A percentile compares a stretch with the other conserved stretches of the same genome.
Conservation (phyloP, 2,113 vertebrate species). For the Danionella cerebrum region DNA sequence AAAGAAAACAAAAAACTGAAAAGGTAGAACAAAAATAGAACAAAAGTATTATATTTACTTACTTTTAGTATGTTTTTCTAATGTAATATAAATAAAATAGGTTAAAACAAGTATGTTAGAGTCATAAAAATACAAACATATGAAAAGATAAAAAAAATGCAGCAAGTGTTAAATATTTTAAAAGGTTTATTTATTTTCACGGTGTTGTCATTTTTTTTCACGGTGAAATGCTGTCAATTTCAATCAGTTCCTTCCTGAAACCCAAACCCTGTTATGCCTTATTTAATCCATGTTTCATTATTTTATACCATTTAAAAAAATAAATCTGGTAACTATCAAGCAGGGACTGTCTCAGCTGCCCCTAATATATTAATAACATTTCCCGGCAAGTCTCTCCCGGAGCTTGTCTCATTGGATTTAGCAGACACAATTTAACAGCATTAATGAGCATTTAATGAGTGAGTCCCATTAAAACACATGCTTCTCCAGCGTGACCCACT, state of each 20-base stretch:
- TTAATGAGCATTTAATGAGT: conserved; percentile 42
- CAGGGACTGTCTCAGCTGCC: conserved; percentile 49
- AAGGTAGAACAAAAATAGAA: too few species aligned
- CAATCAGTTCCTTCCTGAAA: conserved; percentile 46
- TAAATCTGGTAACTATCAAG: conserved; percentile 53
- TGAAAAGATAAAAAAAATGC: too few species aligned
- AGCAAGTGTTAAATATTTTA: too few species aligned
- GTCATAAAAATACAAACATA: too few species aligned
- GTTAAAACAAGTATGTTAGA: too few species aligned
- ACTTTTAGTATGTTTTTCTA: too few species aligned
- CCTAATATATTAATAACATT: conserved; percentile 54
- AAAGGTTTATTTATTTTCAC: too few species aligned
- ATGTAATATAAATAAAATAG: too few species aligned
- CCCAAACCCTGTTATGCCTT: conserved; percentile 52
- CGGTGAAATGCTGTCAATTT: too few species aligned
- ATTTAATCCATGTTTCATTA: conserved; percentile 56
- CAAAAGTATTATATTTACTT: too few species aligned
- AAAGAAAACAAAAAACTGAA: too few species aligned
- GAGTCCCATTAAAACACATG: conserved; percentile 26
- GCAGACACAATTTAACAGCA: conserved; percentile 33
- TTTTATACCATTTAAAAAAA: conserved; percentile 43
- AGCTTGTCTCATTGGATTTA: conserved; percentile 33
- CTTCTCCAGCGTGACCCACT: neutral
- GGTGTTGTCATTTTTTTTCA: too few species aligned
- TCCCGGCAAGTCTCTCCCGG: conserved; percentile 23